A percentile compares a stretch with the other conserved stretches of the same genome.
These are phyloP conservation scores for Synanceia verrucosa DNA, from an alignment of 2,797 vertebrate genomes.

Conservation along the genomic window DNA sequence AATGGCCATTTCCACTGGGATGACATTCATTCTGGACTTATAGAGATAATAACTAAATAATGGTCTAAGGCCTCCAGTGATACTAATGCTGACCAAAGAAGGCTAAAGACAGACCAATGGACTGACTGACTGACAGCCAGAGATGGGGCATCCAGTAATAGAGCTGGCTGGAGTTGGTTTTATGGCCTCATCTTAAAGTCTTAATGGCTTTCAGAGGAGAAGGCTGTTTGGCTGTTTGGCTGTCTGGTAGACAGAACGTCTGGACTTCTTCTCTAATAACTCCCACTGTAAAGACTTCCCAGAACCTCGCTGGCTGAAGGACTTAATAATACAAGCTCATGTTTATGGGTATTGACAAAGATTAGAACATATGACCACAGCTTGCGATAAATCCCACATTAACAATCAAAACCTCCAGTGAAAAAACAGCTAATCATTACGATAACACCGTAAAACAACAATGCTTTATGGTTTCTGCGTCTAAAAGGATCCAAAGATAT, in stretches of 20 bases:
- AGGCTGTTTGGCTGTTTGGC: conserved; percentile 56
- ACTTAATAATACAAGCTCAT: conserved; percentile 46
- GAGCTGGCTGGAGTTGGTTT: conserved; percentile 61
- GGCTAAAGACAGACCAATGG: conserved; percentile 24
- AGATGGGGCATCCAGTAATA: conserved; percentile 48
- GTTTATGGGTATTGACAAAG: conserved; percentile 60
- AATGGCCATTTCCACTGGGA: conserved; percentile 53
- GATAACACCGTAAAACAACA: conserved; percentile 1
- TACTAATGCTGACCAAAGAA: conserved; percentile 46
- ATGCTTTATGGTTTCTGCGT: neutral
- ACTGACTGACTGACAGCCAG: conserved; percentile 39
- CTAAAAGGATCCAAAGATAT: neutral
- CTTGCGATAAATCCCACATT: conserved; percentile 27
- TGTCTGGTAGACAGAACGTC: conserved; percentile 70
- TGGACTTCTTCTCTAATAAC: conserved; percentile 68
- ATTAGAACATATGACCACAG: conserved; percentile 28
- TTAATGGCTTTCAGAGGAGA: conserved; percentile 71
- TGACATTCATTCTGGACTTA: conserved; percentile 63
- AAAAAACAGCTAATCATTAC: conserved; percentile 8
- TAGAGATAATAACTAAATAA: conserved; percentile 63
- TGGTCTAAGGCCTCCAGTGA: conserved; percentile 58
- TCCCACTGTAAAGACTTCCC: conserved; percentile 57
- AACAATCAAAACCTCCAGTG: neutral
- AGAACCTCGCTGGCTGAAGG: conserved; percentile 59
- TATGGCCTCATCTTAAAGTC: conserved; percentile 72